phyloP scores from a whole-genome alignment of 1,140 invertebrate genomes.

The Pteromalus puparum region DNA sequence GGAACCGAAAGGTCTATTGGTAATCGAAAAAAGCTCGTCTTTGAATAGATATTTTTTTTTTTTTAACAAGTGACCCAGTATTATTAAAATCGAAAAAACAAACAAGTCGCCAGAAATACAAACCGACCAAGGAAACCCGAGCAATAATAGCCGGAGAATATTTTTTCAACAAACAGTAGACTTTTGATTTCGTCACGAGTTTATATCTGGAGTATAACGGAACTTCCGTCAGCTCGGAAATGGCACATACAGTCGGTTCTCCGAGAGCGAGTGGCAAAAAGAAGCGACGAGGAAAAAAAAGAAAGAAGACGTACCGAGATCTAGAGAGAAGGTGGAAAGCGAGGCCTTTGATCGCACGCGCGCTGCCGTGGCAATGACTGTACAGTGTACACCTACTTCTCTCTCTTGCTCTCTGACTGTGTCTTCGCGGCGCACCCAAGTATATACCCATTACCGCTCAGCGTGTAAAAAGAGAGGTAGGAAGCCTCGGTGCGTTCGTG shows the following conservation, averaged over 20 bases:
- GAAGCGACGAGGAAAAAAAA: background rate
- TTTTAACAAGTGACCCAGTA: too few relatives aligned
- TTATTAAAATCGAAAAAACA: too few relatives aligned
- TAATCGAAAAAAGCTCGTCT: background rate
- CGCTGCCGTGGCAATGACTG: background rate
- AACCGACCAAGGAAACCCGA: too few relatives aligned
- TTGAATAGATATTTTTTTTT: too few relatives aligned
- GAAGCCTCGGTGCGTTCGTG: conserved; percentile 24
- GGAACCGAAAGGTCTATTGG: background rate
- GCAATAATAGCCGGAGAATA: too few relatives aligned
- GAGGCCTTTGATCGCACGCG: conserved; percentile 20
- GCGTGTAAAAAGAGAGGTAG: background rate
- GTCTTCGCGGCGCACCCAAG: background rate
- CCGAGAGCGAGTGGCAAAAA: background rate
- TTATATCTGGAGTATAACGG: background rate
- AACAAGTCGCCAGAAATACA: too few relatives aligned
- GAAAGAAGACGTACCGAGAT: background rate
- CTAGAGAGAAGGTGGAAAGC: background rate
- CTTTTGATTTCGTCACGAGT: background rate
- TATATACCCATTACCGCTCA: background rate
- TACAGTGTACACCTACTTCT: background rate
- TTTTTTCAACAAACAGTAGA: background rate
- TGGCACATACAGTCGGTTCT: background rate
- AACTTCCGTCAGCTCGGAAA: background rate
- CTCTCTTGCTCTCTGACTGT: background rate